Conservation (phyloP, 2,797 vertebrate genomes). For the Balearica regulorum region DNA sequence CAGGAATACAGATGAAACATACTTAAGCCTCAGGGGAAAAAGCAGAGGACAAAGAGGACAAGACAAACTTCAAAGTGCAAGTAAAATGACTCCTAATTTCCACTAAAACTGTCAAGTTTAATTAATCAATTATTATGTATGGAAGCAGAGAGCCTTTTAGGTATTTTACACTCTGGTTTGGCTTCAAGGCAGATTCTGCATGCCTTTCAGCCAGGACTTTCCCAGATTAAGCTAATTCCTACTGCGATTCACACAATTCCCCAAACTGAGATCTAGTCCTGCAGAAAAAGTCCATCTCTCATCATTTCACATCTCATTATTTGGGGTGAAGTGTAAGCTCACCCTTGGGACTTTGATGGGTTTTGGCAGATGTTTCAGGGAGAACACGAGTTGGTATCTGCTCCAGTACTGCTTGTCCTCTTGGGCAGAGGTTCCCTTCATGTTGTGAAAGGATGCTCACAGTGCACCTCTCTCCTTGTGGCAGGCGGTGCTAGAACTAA, state of each 20-base stretch:
- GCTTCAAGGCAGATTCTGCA: background rate
- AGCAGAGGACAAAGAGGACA: background rate
- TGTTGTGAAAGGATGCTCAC: background rate
- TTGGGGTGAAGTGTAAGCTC: background rate
- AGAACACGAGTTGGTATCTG: background rate
- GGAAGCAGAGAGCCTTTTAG: background rate
- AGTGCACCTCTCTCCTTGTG: rapidly evolving
- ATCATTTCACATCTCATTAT: background rate
- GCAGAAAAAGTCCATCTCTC: background rate
- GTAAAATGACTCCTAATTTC: background rate
- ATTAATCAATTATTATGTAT: background rate
- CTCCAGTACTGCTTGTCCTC: background rate
- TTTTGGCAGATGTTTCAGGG: background rate
- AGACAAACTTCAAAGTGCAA: background rate
- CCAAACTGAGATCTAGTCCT: background rate
- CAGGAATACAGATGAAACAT: background rate
- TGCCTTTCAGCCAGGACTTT: background rate
- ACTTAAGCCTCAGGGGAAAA: background rate
- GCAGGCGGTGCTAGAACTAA: background rate
- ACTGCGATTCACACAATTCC: background rate
- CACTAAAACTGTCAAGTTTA: background rate
- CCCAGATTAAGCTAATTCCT: background rate
- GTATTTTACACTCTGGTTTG: background rate
- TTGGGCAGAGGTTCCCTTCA: background rate
- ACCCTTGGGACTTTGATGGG: background rate